Evolutionary conservation across 2,797 vertebrate species (phyloP), one percentile per base, ranked within the genome.

Genomic region (Megaceryle alcyon): DNA sequence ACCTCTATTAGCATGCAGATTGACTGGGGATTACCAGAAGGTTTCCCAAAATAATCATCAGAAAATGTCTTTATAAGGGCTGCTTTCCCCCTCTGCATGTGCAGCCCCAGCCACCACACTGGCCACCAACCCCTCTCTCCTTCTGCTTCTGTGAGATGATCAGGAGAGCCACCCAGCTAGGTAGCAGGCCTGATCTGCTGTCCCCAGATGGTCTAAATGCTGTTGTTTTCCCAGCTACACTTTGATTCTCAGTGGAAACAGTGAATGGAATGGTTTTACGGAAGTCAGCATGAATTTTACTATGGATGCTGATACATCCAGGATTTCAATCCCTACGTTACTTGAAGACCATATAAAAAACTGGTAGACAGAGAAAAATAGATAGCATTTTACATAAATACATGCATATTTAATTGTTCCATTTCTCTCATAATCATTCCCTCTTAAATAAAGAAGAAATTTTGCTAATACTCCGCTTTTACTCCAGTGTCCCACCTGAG

Each of bases 1-100:
- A 97, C 95, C 95, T 94, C 96, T 88, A 97, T 96, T 97, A 97
- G 96, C 95, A 97, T 97, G 97, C 96, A 97, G 95, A 97, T 97
- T 97, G 97, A 95, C 96, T 94, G 88, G 87, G 97, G 97, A 97
- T 97, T 97, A 97, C 96, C 96, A 97, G 96, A 90, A 95, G 95
- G 96, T 96, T 93, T 94, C 94, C 89, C 95, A 86, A 97, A 97
- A 97, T 96, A 96, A 96, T 96, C 39, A 90, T 97, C 95, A 95
- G 97, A 97, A 95, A 89, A 94, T 91, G 86, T 96, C 96, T 97
- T 96, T 97, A 95, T 87, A 83, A 96, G 96, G 96, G 93, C 85
- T 64, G 81, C 73, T 87, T 92, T 95, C 77, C 41, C 61, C 57
- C 90, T 84, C 85, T 77, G 77, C 66, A 25, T 69, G 81, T 75